phyloP scores from a whole-genome alignment of 2,113 vertebrate species.

The Acanthisitta chloris region DNA sequence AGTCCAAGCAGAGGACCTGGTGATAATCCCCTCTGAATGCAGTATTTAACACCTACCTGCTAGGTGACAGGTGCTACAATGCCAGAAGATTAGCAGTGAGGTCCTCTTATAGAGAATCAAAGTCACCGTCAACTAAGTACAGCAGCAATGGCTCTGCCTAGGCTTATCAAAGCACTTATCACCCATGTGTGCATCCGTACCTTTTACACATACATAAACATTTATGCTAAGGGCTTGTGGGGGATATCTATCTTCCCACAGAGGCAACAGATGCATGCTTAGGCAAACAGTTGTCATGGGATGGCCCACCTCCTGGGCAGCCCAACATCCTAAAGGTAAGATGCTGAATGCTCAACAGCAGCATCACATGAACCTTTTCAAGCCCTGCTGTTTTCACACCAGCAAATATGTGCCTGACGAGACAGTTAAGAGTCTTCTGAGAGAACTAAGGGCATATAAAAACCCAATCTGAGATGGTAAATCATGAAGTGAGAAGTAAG shows the following conservation, averaged over 20 bases:
- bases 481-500: background rate
- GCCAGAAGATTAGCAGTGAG: background rate
- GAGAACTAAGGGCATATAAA: background rate
- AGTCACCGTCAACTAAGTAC: background rate
- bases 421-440: background rate
- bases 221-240: background rate
- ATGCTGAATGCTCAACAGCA: background rate
- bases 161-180: background rate
- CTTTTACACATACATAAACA: background rate
- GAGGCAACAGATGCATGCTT: background rate
- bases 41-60: slow-evolving; percentile 32
- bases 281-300: background rate
- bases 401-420: background rate
- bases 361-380: background rate
- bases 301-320: background rate
- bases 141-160: background rate
- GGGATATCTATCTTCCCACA: background rate
- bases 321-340: background rate
- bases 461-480: background rate
- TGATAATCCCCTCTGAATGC: background rate
- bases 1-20: background rate
- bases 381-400: background rate
- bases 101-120: background rate
- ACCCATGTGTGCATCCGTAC: background rate
- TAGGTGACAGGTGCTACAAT: slow-evolving; percentile 18